Conservation (phyloP, 1,140 invertebrate species). For the Brachionus plicatilis region DNA sequence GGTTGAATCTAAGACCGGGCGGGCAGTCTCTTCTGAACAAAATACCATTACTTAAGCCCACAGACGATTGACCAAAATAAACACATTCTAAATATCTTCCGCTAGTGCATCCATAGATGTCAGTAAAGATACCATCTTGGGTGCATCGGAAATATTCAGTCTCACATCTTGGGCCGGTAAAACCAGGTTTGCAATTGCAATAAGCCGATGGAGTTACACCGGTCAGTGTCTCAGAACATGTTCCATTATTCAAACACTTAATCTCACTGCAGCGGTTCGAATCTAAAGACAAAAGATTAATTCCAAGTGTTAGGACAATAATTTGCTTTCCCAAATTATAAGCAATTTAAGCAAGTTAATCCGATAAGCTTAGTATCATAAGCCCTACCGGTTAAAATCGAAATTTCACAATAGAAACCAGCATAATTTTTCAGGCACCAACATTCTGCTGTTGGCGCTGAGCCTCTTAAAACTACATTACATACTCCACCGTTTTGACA, state of each 20-base stretch:
- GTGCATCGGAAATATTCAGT: conserved; percentile 38
- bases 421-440: conserved; percentile 44
- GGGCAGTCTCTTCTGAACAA: conserved; percentile 33
- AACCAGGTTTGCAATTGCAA: conserved; percentile 40
- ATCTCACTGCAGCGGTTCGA: conserved; percentile 50
- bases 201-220: background rate
- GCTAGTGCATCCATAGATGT: conserved; percentile 8
- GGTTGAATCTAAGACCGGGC: conserved; percentile 16
- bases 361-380: background rate
- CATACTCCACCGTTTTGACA: conserved; percentile 47
- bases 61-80: conserved; percentile 39
- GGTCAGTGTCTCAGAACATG: conserved; percentile 59
- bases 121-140: conserved; percentile 30
- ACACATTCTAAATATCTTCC: conserved; percentile 41
- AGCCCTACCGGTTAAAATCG: background rate
- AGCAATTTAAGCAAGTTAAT: background rate
- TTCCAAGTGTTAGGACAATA: background rate
- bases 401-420: conserved; percentile 43
- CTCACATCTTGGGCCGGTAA: conserved; percentile 36
- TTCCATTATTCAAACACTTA: conserved; percentile 87
- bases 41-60: conserved; percentile 36
- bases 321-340: conserved; percentile 1
- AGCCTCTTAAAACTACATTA: conserved; percentile 42
- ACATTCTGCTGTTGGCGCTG: conserved; percentile 46
- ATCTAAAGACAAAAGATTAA: background rate